These are phyloP conservation scores for Anguilla japonica DNA, from an alignment of 2,113 vertebrate species.

Conservation along the genomic window DNA sequence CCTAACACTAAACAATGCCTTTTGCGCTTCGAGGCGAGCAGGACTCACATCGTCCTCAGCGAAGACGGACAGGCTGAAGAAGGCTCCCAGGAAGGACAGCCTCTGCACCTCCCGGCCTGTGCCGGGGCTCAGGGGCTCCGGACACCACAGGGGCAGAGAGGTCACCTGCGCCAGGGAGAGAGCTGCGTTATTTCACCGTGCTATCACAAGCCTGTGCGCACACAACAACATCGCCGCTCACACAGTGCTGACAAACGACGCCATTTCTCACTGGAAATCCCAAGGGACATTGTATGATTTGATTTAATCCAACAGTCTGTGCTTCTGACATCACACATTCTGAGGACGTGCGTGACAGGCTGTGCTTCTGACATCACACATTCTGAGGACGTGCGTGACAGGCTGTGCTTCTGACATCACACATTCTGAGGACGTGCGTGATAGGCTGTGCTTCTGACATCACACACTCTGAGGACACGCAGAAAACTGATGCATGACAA, in stretches of 20 bases:
- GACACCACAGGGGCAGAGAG: constrained; percentile 89
- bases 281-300: no score
- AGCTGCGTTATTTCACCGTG: neutral
- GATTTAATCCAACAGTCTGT: no score
- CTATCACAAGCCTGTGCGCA: neutral
- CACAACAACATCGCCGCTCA: neutral
- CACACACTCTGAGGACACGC: no score
- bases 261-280: neutral
- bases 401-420: no score
- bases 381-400: no score
- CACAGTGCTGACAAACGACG: neutral
- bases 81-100: constrained; percentile 89
- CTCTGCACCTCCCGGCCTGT: constrained; percentile 92
- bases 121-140: constrained; percentile 86
- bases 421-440: no score
- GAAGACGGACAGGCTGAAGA: constrained; percentile 96
- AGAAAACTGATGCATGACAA: no score
- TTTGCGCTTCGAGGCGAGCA: neutral
- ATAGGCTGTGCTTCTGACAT: no score
- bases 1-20: no score
- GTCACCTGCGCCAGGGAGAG: constrained; percentile 70
- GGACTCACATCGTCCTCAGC: constrained; percentile 94
- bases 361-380: no score
- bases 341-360: no score
- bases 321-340: no score